These are phyloP conservation scores for Nasonia oneida DNA, from an alignment of 2,888 invertebrate species.

Conservation along the genomic window DNA sequence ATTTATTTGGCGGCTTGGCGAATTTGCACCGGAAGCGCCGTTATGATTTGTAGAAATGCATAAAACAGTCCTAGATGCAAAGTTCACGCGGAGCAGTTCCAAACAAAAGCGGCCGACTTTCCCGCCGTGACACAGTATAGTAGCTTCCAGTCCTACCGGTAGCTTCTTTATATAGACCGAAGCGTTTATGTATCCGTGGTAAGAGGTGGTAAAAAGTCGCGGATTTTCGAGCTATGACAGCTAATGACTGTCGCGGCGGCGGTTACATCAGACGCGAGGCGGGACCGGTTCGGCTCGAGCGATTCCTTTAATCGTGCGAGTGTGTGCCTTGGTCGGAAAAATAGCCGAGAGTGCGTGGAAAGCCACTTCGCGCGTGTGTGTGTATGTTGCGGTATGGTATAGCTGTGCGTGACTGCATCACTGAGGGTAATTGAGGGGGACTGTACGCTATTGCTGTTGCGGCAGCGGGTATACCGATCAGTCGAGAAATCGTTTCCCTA, in stretches of 20 bases:
- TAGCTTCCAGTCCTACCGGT: background rate
- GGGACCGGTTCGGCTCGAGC: conserved; percentile 27
- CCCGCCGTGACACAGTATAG: background rate
- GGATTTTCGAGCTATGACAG: conserved; percentile 2
- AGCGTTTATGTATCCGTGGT: background rate
- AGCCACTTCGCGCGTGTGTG: background rate
- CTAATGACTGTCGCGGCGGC: background rate
- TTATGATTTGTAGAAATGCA: background rate
- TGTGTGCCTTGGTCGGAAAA: background rate
- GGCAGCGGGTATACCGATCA: background rate
- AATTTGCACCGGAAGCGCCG: background rate
- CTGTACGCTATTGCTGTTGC: too few species aligned
- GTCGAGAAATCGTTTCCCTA: background rate
- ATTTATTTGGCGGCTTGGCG: background rate
- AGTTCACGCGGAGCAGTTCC: too few species aligned
- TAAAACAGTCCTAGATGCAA: too few species aligned
- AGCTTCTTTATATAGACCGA: background rate
- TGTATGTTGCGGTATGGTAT: too few species aligned
- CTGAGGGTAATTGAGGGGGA: background rate
- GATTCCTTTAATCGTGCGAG: conserved; percentile 20
- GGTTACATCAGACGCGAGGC: background rate
- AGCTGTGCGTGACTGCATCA: background rate
- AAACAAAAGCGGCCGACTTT: background rate
- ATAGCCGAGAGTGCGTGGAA: background rate
- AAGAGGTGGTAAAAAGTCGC: background rate